A percentile compares a stretch with the other conserved stretches of the same genome.
Evolutionary conservation across 2,888 invertebrate genomes (phyloP).

Genomic region (Drepanosiphum platanoidis): DNA sequence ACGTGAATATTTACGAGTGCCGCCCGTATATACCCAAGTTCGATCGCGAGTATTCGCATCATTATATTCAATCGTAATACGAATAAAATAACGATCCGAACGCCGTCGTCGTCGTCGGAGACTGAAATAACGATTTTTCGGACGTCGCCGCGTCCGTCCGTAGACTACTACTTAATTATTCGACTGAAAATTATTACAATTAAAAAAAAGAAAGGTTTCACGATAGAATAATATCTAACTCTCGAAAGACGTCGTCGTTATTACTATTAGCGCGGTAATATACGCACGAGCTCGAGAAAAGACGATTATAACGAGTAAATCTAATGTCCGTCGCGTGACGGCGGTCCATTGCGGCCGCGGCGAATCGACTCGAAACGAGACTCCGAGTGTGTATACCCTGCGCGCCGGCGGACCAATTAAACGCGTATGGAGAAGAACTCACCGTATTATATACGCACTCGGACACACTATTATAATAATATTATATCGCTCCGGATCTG

Average conservation of each 20-base stretch:
- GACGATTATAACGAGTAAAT: slow-evolving; percentile 6
- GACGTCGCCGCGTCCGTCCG: not conserved
- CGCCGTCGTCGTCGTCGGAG: too few relatives aligned
- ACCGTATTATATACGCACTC: not conserved
- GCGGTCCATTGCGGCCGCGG: not conserved
- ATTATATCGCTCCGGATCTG: too few relatives aligned
- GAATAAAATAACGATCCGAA: not conserved
- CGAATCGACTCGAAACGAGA: too few relatives aligned
- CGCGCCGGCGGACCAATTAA: slow-evolving; percentile 27
- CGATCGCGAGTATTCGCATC: too few relatives aligned
- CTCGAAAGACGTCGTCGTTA: too few relatives aligned
- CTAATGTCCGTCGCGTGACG: slow-evolving; percentile 44
- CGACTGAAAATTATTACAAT: not conserved
- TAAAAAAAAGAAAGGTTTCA: not conserved
- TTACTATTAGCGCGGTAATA: not conserved
- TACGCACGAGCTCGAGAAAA: not conserved
- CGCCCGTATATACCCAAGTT: too few relatives aligned
- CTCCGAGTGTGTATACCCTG: not conserved
- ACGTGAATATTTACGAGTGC: too few relatives aligned
- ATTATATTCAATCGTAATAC: not conserved
- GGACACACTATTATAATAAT: too few relatives aligned
- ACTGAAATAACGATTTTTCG: not conserved
- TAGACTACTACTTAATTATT: not conserved
- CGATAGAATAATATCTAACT: not conserved
- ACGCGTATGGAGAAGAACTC: not conserved